phyloP scores from a whole-genome alignment of 2,888 invertebrate species.

The Chromoteleia sp. region DNA sequence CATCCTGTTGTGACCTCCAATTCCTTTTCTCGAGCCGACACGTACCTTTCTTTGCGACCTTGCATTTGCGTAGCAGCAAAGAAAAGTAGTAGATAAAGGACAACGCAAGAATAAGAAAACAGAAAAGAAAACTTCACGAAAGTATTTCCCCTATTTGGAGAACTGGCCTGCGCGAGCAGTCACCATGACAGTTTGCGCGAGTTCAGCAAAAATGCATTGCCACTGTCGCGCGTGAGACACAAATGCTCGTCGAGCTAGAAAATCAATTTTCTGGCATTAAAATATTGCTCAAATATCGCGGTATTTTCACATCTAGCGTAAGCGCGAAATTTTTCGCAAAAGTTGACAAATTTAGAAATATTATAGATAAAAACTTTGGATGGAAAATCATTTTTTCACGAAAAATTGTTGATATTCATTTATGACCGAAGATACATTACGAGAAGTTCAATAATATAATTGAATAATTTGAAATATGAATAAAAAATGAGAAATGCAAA shows the following conservation, averaged over 20 bases:
- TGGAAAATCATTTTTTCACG: too few species aligned
- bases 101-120: constrained; percentile 20
- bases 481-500: too few species aligned
- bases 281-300: constrained; percentile 24
- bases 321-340: constrained; percentile 13
- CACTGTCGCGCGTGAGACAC: constrained; percentile 40
- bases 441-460: too few species aligned
- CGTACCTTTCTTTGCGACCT: constrained; percentile 29
- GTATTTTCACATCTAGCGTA: background rate
- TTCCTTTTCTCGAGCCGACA: constrained; percentile 11
- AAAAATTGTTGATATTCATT: too few species aligned
- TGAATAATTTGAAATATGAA: too few species aligned
- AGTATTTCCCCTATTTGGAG: constrained; percentile 23
- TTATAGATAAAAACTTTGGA: too few species aligned
- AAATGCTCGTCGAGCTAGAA: constrained; percentile 51
- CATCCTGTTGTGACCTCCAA: constrained; percentile 23
- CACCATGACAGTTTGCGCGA: constrained; percentile 35
- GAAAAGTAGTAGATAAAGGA: constrained; percentile 8
- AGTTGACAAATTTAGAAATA: constrained; percentile 5
- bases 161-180: constrained; percentile 14
- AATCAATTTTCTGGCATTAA: constrained; percentile 56
- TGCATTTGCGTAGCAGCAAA: constrained; percentile 20
- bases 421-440: too few species aligned
- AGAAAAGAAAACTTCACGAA: constrained; percentile 24
- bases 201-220: constrained; percentile 32